phyloP scores from a whole-genome alignment of 37 sponge, comb jelly and placozoan genomes.

The Haliclona indistincta region DNA sequence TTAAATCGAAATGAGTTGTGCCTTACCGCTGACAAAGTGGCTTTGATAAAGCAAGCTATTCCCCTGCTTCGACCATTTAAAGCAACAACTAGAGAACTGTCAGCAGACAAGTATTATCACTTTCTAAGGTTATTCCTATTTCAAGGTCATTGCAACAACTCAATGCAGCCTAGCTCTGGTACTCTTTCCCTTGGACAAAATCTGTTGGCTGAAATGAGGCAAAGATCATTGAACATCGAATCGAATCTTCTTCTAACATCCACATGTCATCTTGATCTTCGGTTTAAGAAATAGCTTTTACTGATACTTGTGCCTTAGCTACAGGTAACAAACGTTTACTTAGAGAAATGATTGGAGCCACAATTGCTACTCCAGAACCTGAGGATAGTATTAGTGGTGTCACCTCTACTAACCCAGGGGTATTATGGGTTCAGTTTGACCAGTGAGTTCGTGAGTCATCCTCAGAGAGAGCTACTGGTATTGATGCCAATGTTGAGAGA shows the following conservation, averaged over 20 bases:
- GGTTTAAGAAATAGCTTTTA: constrained; percentile 1
- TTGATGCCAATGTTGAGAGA: too few species aligned
- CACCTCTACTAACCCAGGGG: too few species aligned
- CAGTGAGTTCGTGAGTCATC: too few species aligned
- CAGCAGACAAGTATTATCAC: constrained; percentile 1
- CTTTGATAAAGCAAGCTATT: background rate
- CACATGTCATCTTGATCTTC: background rate
- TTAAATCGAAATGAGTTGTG: background rate
- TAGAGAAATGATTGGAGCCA: background rate
- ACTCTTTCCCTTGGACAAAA: background rate
- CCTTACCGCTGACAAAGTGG: background rate
- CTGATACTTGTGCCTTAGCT: background rate
- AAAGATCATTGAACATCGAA: background rate
- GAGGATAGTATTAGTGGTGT: too few species aligned
- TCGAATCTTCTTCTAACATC: constrained; percentile 1
- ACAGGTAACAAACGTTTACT: background rate
- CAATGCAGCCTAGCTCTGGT: background rate
- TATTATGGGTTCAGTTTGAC: too few species aligned
- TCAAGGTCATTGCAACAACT: too few species aligned
- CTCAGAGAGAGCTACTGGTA: too few species aligned
- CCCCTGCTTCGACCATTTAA: background rate
- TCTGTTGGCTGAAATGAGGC: background rate
- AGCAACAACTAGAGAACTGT: constrained; percentile 10
- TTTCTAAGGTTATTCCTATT: too few species aligned
- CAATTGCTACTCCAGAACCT: too few species aligned